These are phyloP conservation scores for Gambelia wislizenii DNA, from an alignment of 2,797 vertebrate species.

Conservation along the genomic window DNA sequence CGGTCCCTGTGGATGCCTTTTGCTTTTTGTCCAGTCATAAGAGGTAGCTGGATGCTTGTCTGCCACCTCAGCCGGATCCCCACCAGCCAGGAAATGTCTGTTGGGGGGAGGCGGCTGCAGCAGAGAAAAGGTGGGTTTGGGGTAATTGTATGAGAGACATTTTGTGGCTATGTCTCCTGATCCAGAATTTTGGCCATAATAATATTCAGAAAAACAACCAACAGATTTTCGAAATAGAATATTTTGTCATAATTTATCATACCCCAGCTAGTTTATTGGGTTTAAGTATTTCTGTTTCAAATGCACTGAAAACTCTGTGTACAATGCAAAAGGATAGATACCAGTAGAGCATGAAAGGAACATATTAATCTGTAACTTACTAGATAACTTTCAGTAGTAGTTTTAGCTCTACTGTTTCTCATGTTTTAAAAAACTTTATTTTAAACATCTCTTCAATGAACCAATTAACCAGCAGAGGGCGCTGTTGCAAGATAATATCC, in stretches of 20 bases:
- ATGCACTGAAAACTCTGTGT: neutral
- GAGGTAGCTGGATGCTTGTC: too few species aligned
- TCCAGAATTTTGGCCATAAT: neutral
- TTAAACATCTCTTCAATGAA: slow-evolving; percentile 1
- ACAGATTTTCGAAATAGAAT: neutral
- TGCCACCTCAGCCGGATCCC: too few species aligned
- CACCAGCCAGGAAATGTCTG: too few species aligned
- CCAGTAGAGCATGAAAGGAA: neutral
- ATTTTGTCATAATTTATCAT: slow-evolving; percentile 1
- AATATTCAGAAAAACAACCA: neutral
- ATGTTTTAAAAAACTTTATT: neutral
- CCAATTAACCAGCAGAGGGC: slow-evolving; percentile 76
- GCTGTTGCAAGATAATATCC: slow-evolving; percentile 67
- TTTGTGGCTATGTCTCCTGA: too few species aligned
- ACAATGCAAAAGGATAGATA: neutral
- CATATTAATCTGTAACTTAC: neutral
- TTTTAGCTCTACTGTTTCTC: slow-evolving; percentile 14
- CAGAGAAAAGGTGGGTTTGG: neutral
- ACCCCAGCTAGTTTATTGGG: neutral
- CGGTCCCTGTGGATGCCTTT: too few species aligned
- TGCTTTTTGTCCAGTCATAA: too few species aligned
- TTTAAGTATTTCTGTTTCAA: neutral
- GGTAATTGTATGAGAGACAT: neutral
- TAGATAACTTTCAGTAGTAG: slow-evolving; percentile 25
- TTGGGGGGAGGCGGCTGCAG: too few species aligned